Evolutionary conservation across 1,140 invertebrate species (phyloP), one percentile per base, ranked within the genome.

Genomic region (Galleria mellonella): DNA sequence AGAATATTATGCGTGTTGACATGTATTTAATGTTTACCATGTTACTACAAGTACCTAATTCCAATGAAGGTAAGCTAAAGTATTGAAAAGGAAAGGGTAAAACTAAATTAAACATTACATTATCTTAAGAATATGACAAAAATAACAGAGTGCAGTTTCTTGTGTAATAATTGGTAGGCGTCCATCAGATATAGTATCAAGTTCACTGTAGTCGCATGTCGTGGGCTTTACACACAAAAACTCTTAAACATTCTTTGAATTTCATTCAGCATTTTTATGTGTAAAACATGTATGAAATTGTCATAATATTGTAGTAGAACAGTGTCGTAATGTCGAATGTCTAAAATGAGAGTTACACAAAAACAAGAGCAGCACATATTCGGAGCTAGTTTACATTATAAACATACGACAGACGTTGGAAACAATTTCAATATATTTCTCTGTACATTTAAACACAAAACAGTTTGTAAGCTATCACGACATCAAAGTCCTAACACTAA

Each of bases 21-120:
- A 84, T 82, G 81, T 84, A 78, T 79, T 84, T 84, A 84, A 83
- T 82, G 75, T 83, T 78, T 64, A 81, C 47, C 61, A 79, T 79
- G 79, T 79, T 74, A 72, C 75, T 78, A 79, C 75, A 75, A 62
- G 56, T 72, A 74, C 72, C 73, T 75, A 81, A 62, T 71, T 69
- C 61, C 72, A 72, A 78, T 71, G 62, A 72, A 73, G 61, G 56
- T 72, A 64, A 53, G 52, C 62, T 67, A 75, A 68, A 55, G 67
- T 62, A 59, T 55, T 40, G n/a, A 50, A 52, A 59, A 42, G 36
- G 59, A 69, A 60, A 17, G 30, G 29, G 14, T 7, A 17, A 71
- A 77, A 74, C 49, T 58, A 66, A 72, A 68, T 58, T 71, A 63
- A 62, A 44, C 50, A 56, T 72, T 73, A 76, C 67, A 78, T 55